A percentile compares a stretch with the other conserved stretches of the same genome.
Conservation (phyloP, 2,113 vertebrate species). For the Tachycineta bicolor region DNA sequence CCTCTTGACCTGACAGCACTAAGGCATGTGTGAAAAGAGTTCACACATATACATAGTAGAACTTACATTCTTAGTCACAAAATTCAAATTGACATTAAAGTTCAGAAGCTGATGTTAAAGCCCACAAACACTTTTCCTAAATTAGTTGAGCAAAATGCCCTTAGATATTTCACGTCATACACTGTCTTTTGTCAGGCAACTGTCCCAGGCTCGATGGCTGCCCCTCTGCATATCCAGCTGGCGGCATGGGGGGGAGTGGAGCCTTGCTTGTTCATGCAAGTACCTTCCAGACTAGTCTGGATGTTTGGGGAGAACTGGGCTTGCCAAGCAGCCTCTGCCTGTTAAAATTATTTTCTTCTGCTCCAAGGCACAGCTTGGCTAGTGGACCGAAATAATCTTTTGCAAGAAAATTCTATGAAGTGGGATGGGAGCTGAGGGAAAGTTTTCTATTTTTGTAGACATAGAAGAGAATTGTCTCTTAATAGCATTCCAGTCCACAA, state of each 20-base stretch:
- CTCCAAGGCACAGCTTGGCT: neutral
- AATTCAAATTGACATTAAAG: neutral
- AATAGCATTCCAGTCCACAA: neutral
- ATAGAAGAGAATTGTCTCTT: neutral
- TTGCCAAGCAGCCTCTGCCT: neutral
- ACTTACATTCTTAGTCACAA: neutral
- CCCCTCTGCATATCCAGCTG: neutral
- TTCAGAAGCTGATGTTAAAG: neutral
- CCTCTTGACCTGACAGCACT: neutral
- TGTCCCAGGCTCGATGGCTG: neutral
- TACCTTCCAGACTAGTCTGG: neutral
- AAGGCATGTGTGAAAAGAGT: neutral
- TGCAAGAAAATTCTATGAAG: constrained; percentile 1
- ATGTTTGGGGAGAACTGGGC: neutral
- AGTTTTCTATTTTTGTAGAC: constrained; percentile 3
- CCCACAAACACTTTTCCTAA: neutral
- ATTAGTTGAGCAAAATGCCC: neutral
- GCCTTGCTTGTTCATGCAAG: neutral
- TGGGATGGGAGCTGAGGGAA: neutral
- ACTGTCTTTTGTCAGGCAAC: neutral
- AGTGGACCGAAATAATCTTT: neutral
- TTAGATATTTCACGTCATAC: neutral
- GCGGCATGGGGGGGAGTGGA: neutral
- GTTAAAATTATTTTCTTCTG: neutral
- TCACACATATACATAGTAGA: neutral